phyloP scores from a whole-genome alignment of 2,888 invertebrate species.

The Cheilosia soror region DNA sequence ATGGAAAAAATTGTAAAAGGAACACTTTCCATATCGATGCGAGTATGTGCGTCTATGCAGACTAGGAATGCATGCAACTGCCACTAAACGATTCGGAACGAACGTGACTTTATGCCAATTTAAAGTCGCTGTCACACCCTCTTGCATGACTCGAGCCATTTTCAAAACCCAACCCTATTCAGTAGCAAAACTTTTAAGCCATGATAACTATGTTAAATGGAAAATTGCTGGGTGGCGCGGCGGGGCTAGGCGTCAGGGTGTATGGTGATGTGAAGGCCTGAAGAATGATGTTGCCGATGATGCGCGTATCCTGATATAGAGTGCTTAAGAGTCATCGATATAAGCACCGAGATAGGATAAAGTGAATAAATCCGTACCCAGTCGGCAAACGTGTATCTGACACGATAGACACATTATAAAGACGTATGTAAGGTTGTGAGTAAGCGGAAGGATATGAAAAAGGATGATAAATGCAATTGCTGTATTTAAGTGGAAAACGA shows the following conservation, averaged over 20 bases:
- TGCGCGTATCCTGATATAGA: constrained; percentile 60
- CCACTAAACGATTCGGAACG: constrained; percentile 70
- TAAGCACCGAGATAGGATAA: constrained; percentile 43
- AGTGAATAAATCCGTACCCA: constrained; percentile 37
- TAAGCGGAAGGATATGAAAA: constrained; percentile 24
- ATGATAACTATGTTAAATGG: constrained; percentile 39
- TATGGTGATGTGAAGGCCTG: constrained; percentile 22
- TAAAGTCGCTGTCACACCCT: constrained; percentile 40
- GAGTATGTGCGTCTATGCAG: constrained; percentile 6
- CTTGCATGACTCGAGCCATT: neutral
- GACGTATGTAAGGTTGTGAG: neutral
- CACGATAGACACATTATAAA: neutral
- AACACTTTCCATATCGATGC: constrained; percentile 35
- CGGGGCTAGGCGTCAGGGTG: neutral
- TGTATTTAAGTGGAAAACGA: constrained; percentile 25
- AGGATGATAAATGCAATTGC: constrained; percentile 57
- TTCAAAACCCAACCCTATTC: neutral
- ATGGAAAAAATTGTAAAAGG: constrained; percentile 23
- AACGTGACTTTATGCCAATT: constrained; percentile 70
- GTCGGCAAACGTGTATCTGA: neutral
- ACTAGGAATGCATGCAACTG: constrained; percentile 27
- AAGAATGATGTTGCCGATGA: constrained; percentile 63
- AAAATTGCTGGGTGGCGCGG: neutral
- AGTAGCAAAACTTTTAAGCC: constrained; percentile 20
- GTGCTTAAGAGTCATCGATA: constrained; percentile 59